phyloP scores from a whole-genome alignment of 2,888 invertebrate genomes.

The Linnaemya tessellans region DNA sequence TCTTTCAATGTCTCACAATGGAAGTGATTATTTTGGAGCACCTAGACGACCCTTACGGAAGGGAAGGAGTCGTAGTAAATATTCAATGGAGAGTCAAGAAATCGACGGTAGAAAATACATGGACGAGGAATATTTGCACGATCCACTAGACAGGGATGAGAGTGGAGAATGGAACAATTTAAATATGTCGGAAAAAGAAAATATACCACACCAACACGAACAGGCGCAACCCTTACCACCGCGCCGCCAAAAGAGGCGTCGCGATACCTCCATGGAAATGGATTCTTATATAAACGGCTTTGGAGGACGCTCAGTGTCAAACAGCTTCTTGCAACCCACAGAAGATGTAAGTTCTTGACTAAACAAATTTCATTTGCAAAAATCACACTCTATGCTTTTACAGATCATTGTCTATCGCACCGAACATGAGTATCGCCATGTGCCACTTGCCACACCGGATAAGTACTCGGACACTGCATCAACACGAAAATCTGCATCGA shows the following conservation, averaged over 20 bases:
- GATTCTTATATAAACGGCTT: slow-evolving; percentile 83
- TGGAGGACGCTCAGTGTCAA: slow-evolving; percentile 83
- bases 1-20: slow-evolving; percentile 81
- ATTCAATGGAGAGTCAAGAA: slow-evolving; percentile 83
- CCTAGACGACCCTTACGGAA: slow-evolving; percentile 85
- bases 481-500: slow-evolving; percentile 85
- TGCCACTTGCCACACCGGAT: slow-evolving; percentile 85
- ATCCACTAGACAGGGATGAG: slow-evolving; percentile 75
- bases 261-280: slow-evolving; percentile 80
- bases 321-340: slow-evolving; percentile 82
- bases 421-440: slow-evolving; percentile 86
- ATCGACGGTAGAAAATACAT: slow-evolving; percentile 75
- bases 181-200: slow-evolving; percentile 70
- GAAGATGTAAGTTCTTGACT: slow-evolving; percentile 80
- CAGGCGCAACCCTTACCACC: slow-evolving; percentile 82
- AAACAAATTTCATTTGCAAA: too few relatives aligned
- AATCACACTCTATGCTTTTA: slow-evolving; percentile 62
- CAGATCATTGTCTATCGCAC: slow-evolving; percentile 87
- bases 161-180: slow-evolving; percentile 76
- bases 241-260: slow-evolving; percentile 81
- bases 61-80: slow-evolving; percentile 81
- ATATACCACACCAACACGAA: slow-evolving; percentile 56
- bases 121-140: slow-evolving; percentile 82
- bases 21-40: slow-evolving; percentile 80
- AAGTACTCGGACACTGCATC: slow-evolving; percentile 85